Evolutionary conservation across 1,140 invertebrate genomes (phyloP).

Genomic region (Zaprionus camerounensis): DNA sequence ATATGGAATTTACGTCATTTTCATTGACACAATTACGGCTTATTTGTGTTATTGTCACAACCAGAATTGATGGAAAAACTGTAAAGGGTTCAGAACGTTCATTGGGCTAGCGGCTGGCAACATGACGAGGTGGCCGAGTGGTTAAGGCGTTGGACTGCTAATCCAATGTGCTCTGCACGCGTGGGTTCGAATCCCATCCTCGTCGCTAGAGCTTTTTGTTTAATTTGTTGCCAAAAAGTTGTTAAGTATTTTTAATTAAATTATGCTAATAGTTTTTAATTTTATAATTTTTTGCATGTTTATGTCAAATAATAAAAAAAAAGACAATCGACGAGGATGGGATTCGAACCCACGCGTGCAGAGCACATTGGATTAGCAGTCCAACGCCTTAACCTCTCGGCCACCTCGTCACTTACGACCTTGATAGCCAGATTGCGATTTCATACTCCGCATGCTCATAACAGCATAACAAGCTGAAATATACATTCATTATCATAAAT

Average conservation of each 20-base stretch:
- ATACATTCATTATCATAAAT: neutral
- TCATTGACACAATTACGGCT: constrained; percentile 64
- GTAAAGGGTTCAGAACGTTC: constrained; percentile 42
- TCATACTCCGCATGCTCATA: constrained; percentile 3
- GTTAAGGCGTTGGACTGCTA: constrained; percentile 96
- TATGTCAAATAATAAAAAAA: constrained; percentile 7
- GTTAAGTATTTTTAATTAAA: neutral
- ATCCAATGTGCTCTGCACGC: constrained; percentile 89
- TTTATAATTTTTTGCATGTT: neutral
- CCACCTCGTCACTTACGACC: constrained; percentile 88
- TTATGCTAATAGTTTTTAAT: neutral
- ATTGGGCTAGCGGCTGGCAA: constrained; percentile 42
- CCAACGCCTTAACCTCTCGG: constrained; percentile 96
- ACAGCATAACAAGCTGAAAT: constrained; percentile 1
- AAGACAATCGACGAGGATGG: constrained; percentile 90
- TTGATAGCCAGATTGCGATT: constrained; percentile 15
- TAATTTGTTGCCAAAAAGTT: neutral
- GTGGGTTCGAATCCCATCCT: constrained; percentile 96
- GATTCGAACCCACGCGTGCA: constrained; percentile 95
- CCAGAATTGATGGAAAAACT: constrained; percentile 3
- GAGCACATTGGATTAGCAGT: constrained; percentile 90
- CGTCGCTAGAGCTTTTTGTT: constrained; percentile 85
- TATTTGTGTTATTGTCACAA: neutral
- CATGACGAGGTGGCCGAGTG: constrained; percentile 93
- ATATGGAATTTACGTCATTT: constrained; percentile 31